Base-by-base conservation (phyloP, 2,888 invertebrate species). In the Cataglyphis albicans region DNA sequence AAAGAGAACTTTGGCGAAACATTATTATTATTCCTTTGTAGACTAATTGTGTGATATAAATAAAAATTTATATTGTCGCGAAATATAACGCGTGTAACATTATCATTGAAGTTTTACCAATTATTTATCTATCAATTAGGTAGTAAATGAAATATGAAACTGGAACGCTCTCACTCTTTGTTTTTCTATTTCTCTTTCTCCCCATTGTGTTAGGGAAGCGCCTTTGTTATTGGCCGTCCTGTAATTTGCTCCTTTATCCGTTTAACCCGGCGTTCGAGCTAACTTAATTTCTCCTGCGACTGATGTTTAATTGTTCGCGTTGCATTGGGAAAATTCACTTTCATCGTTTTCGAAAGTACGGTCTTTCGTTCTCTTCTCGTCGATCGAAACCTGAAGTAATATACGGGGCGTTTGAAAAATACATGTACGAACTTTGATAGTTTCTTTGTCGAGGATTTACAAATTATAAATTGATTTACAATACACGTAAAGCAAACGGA, bases 161-260 rank as follows among this genome's bases (percentile, higher is more conserved):
- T 78, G 70, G 70, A 67, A 21, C 67, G 41, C 29, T n/a, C 41
- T 74, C 35, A 15, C 41, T 12, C 48, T 48, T 15, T 21, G 15
- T 55, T n/a, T 35, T 25, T 76, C 61, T 67, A 61, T 41, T 44
- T 67, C 48, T 38, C 55, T 70, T n/a, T 76, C 4, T 64, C 64
- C 38, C 70, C 29, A 65, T 68, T 64, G 61, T 48, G 61, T 55
- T 74, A 41, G 44, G 78, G 35, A 78, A 55, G 63, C 65, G 41
- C 65, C 48, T 80, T 84, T 84, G 63, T 83, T 63, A 64, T 72
- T 25, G 63, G 64, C 48, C 67, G 63, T 44, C 41, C 52, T 63
- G 25, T 70, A 57, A 85, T 80, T 80, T 78, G 65, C 59, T 70
- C 55, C 55, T 82, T 67, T 74, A 64, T 82, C 65, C 75, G 32